Evolutionary conservation across 2,888 invertebrate genomes (phyloP).

Genomic region (Margaritifera margaritifera): DNA sequence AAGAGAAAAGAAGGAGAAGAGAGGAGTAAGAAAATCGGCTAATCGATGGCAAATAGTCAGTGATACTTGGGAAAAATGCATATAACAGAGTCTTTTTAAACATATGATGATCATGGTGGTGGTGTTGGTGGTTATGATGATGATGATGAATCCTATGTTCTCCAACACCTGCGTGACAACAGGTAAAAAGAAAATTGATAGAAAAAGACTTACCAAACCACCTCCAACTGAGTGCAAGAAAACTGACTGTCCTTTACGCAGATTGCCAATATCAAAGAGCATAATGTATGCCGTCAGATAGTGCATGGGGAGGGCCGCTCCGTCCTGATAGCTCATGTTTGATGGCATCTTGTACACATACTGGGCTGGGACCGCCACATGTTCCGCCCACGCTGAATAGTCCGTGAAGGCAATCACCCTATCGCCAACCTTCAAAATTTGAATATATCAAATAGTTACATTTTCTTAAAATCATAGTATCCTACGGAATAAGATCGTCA

Average conservation of each 20-base stretch:
- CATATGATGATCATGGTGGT: no score
- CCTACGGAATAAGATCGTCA: no score
- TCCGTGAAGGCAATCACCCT: constrained; percentile 87
- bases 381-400: constrained; percentile 89
- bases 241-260: constrained; percentile 85
- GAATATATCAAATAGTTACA: background rate
- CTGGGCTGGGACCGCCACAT: constrained; percentile 85
- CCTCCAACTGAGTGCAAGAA: constrained; percentile 90
- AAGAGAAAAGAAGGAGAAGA: no score
- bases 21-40: no score
- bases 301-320: constrained; percentile 88
- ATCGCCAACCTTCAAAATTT: constrained; percentile 68
- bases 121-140: no score
- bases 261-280: constrained; percentile 87
- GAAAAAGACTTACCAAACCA: constrained; percentile 83
- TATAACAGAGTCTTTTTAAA: no score
- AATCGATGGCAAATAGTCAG: no score
- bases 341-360: constrained; percentile 82
- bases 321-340: constrained; percentile 84
- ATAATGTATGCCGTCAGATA: constrained; percentile 89
- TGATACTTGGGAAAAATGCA: no score
- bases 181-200: background rate
- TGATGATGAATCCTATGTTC: background rate
- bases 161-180: background rate
- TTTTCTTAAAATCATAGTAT: no score